Percentiles rank a stretch among this genome's conserved stretches.
Evolutionary conservation across 2,888 invertebrate genomes (phyloP).

Genomic region (Galerucella nymphaeae): DNA sequence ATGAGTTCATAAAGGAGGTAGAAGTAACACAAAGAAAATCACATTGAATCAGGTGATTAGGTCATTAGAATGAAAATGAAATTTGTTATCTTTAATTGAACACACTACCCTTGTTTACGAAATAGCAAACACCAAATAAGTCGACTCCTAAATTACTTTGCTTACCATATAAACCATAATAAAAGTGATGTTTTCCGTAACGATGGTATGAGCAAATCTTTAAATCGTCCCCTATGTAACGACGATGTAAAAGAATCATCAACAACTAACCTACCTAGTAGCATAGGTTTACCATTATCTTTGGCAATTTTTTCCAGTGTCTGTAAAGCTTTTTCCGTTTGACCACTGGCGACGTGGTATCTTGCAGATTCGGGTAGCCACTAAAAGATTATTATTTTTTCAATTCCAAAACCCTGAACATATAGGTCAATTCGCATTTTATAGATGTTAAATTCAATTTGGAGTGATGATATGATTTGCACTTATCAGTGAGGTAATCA

Average conservation of each 20-base stretch:
- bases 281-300: constrained; percentile 90
- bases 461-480: too few relatives aligned
- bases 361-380: constrained; percentile 96
- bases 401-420: not conserved
- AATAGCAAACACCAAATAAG: too few relatives aligned
- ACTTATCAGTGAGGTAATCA: too few relatives aligned
- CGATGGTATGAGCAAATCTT: constrained; percentile 82
- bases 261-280: constrained; percentile 84
- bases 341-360: constrained; percentile 87
- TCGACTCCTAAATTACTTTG: constrained; percentile 3
- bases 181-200: constrained; percentile 85
- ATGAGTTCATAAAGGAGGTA: too few relatives aligned
- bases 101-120: too few relatives aligned
- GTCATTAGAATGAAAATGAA: too few relatives aligned
- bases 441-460: too few relatives aligned
- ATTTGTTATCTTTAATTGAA: too few relatives aligned
- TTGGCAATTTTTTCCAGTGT: constrained; percentile 88
- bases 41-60: too few relatives aligned
- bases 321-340: constrained; percentile 85
- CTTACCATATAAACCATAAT: constrained; percentile 93
- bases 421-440: too few relatives aligned
- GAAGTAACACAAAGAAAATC: too few relatives aligned
- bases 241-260: constrained; percentile 74
- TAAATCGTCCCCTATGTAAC: constrained; percentile 75
- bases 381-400: constrained; percentile 63